Evolutionary conservation across 1,140 invertebrate species (phyloP), one percentile per base, ranked within the genome.

Genomic region (Pseudoatta argentina): DNA sequence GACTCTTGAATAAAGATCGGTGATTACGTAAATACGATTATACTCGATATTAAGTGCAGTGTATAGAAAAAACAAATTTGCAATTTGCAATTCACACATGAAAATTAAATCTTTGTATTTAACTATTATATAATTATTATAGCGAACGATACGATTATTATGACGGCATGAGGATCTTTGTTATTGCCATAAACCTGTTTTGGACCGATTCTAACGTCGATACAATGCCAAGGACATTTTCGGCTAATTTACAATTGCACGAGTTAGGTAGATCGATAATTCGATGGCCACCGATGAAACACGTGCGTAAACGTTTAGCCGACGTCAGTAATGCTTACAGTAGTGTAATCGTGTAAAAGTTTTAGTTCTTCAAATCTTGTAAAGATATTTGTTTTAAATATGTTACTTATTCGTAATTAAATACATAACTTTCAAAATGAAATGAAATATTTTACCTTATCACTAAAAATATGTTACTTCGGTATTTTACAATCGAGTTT

Each of bases 141-240:
- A 21, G 24, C n/a, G 14, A 71, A 21, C 51, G 1, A 27, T 5
- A 57, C 5, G 34, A 48, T 72, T 72, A 82, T 57, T 53, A 24
- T 48, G 30, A 61, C 53, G 30, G 5, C 21, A 27, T 7, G 16
- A 30, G 30, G 12, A 48, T 48, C 24, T 8, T 48, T 83, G 57
- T 51, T 75, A 51, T 34, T 48, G 55, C 7, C 0, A 16, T 51
- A 73, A 82, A 82, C 72, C 21, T 48, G 21, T 59, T 73, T 82
- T n/a, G 12, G 18, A 14, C 14, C 12, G 21, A 81, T 51, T 61
- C 14, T n/a, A 63, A 14, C 18, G 14, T 75, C 48, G 16, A 48
- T 30, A 44, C 66, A 72, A 57, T 71, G 66, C 44, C 66, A 63
- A 55, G 55, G 55, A 51, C 27, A 73, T 61, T 82, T 82, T 83